Percentiles rank a stretch among this genome's conserved stretches.
These are phyloP conservation scores for Chrysogorgia sp. DNA, from an alignment of 92 coral and sea anemone genomes.

Conservation along the genomic window DNA sequence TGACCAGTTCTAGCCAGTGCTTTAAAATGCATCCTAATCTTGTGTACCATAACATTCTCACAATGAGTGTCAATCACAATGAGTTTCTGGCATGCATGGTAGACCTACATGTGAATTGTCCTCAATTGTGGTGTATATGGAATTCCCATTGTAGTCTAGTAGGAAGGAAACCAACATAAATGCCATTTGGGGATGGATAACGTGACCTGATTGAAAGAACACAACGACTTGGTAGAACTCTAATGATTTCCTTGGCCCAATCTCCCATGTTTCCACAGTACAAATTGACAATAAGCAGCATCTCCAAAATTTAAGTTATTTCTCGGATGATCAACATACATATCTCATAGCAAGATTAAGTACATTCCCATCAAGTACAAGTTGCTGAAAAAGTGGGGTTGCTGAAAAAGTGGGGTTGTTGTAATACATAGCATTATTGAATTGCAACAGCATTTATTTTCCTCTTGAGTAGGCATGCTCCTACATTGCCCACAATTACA, in stretches of 20 bases:
- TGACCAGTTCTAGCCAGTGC: too few species aligned
- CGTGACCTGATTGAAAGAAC: too few species aligned
- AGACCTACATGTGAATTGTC: too few species aligned
- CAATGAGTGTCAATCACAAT: too few species aligned
- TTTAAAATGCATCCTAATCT: too few species aligned
- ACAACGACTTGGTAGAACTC: too few species aligned
- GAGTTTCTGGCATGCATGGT: too few species aligned
- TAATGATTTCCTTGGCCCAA: background rate
- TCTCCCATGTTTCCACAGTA: conserved; percentile 1
- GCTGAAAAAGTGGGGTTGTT: conserved; percentile 38
- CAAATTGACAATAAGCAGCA: conserved; percentile 18
- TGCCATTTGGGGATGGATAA: conserved; percentile 12
- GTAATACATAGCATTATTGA: conserved; percentile 14
- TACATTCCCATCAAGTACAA: conserved; percentile 42
- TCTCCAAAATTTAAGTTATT: conserved; percentile 32
- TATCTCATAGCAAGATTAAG: conserved; percentile 37
- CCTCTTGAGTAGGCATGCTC: conserved; percentile 27
- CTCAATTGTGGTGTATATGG: too few species aligned
- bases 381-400: conserved; percentile 37
- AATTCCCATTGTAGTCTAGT: too few species aligned
- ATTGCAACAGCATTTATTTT: conserved; percentile 41
- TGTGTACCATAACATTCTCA: too few species aligned
- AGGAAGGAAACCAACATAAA: conserved; percentile 10
- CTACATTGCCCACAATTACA: background rate
- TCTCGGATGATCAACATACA: conserved; percentile 33